Evolutionary conservation across 1,140 invertebrate species (phyloP).

Genomic region (Drosophila hydei): DNA sequence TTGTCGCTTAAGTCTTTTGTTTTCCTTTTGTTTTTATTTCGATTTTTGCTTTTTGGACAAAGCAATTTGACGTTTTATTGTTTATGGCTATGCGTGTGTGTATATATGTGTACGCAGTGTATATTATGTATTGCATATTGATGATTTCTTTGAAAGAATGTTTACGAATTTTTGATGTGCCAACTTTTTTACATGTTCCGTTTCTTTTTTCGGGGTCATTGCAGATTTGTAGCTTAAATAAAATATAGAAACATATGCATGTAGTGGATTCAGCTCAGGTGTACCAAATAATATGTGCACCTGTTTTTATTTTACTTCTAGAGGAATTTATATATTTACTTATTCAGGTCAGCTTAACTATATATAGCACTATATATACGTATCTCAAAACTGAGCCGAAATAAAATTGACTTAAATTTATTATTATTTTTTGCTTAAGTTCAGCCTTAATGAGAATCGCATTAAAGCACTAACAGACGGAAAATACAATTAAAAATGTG

Average conservation of each 20-base stretch:
- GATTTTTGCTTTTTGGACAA: conserved; percentile 54
- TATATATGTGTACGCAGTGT: conserved; percentile 3
- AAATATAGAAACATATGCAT: not conserved
- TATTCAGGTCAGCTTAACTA: too few species aligned
- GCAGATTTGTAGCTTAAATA: conserved; percentile 8
- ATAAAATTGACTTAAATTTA: too few species aligned
- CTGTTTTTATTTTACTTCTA: too few species aligned
- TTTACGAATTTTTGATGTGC: conserved; percentile 11
- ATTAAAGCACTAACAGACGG: too few species aligned
- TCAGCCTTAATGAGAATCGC: too few species aligned
- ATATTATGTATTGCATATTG: conserved; percentile 39
- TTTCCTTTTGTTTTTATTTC: conserved; percentile 34
- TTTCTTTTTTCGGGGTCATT: conserved; percentile 18
- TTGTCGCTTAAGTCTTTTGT: conserved; percentile 77
- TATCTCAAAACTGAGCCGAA: too few species aligned
- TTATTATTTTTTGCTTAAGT: too few species aligned
- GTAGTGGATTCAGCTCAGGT: too few species aligned
- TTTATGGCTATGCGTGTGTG: conserved; percentile 41
- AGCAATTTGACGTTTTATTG: conserved; percentile 58
- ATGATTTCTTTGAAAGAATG: conserved; percentile 52
- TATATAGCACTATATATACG: too few species aligned
- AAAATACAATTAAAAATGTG: too few species aligned
- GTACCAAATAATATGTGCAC: too few species aligned
- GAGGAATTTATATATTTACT: too few species aligned
- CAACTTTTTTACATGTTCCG: conserved; percentile 10